Conservation (phyloP, 2,888 invertebrate species). For the Lucinisca nassula region DNA sequence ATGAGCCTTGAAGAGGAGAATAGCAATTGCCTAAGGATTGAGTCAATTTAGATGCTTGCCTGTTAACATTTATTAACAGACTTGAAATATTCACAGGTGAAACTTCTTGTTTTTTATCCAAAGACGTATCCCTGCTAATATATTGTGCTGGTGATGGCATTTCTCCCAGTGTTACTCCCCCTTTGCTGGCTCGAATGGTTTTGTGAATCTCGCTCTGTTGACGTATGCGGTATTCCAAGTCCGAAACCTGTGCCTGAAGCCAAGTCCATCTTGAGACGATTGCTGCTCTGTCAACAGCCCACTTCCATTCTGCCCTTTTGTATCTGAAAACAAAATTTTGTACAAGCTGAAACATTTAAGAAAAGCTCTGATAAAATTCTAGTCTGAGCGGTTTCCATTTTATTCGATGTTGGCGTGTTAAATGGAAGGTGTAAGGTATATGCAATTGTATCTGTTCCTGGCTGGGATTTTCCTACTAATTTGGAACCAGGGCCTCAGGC, state of each 20-base stretch:
- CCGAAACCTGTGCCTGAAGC: conserved; percentile 97
- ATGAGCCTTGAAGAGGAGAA: conserved; percentile 75
- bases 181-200: conserved; percentile 90
- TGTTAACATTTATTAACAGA: conserved; percentile 84
- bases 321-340: conserved; percentile 89
- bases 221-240: conserved; percentile 96
- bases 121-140: background rate
- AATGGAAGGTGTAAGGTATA: too few relatives aligned
- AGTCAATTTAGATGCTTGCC: conserved; percentile 83
- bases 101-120: conserved; percentile 66
- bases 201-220: conserved; percentile 94
- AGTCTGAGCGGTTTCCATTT: too few relatives aligned
- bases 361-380: too few relatives aligned
- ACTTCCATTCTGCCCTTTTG: conserved; percentile 88
- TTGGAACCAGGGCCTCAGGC: too few relatives aligned
- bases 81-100: conserved; percentile 85
- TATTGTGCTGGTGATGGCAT: conserved; percentile 74
- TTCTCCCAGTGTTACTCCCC: conserved; percentile 89
- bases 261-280: conserved; percentile 96
- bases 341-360: too few relatives aligned
- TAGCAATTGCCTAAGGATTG: conserved; percentile 84
- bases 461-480: too few relatives aligned
- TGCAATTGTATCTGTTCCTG: too few relatives aligned
- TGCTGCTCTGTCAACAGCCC: conserved; percentile 92
- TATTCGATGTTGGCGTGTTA: too few relatives aligned